Percentiles rank a stretch among this genome's conserved stretches.
Evolutionary conservation across 2,113 vertebrate species (phyloP).

Genomic region (Rattus rattus): DNA sequence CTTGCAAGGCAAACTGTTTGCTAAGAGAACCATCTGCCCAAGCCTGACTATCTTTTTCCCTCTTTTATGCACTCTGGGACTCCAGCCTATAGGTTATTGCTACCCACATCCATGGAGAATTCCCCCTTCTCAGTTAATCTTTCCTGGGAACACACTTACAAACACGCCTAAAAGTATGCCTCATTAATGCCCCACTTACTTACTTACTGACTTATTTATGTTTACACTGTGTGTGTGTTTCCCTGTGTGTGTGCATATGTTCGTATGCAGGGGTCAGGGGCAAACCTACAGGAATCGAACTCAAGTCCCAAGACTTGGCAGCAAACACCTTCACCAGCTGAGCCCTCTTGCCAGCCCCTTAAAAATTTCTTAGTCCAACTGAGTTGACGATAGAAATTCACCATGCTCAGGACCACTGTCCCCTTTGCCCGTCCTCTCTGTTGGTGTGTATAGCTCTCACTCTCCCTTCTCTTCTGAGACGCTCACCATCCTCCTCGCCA

Average conservation of each 20-base stretch:
- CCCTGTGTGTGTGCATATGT: fast-evolving
- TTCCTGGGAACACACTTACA: neutral
- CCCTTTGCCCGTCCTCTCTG: neutral
- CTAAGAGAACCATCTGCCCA: neutral
- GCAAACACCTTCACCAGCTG: neutral
- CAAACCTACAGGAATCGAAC: neutral
- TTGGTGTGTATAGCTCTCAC: fast-evolving
- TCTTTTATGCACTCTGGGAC: no score
- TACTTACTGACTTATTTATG: no score
- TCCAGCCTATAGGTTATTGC: neutral
- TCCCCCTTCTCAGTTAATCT: neutral
- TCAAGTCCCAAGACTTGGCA: neutral
- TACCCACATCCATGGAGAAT: no score
- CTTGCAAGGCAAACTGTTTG: neutral
- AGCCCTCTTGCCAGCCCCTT: neutral
- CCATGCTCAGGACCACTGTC: fast-evolving
- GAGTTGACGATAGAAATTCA: neutral
- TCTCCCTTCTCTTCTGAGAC: neutral
- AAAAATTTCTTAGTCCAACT: neutral
- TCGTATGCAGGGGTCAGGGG: neutral
- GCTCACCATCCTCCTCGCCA: slow-evolving; percentile 54
- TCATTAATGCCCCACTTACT: no score
- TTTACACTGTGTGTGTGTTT: neutral
- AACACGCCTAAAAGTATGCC: neutral
- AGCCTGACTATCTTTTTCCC: neutral